Conservation (phyloP, 1,140 invertebrate species). For the Trachymyrmex septentrionalis region DNA sequence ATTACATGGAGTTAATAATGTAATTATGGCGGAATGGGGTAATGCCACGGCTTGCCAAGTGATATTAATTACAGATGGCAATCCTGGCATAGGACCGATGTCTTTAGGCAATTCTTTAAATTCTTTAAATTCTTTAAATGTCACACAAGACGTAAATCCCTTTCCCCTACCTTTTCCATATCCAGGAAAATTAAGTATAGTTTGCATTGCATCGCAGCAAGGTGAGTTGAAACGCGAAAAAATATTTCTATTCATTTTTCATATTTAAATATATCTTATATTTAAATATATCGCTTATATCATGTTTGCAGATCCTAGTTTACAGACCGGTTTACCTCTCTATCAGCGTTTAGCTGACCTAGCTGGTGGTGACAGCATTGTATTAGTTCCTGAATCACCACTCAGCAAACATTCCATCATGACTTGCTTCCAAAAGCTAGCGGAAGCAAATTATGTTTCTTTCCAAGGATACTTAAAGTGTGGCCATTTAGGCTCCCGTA, state of each 20-base stretch:
- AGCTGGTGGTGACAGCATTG: slow-evolving; percentile 89
- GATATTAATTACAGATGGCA: slow-evolving; percentile 94
- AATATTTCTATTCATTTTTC: neutral
- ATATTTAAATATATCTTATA: neutral
- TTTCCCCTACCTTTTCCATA: slow-evolving; percentile 93
- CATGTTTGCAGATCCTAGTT: slow-evolving; percentile 77
- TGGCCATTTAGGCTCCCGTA: slow-evolving; percentile 91
- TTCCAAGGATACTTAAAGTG: slow-evolving; percentile 92
- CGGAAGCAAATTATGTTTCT: slow-evolving; percentile 92
- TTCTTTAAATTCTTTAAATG: slow-evolving; percentile 81
- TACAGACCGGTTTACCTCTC: slow-evolving; percentile 78
- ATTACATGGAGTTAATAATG: slow-evolving; percentile 91
- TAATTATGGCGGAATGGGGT: slow-evolving; percentile 95
- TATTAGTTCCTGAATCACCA: slow-evolving; percentile 89
- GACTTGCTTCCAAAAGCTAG: slow-evolving; percentile 91
- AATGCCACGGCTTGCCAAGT: slow-evolving; percentile 93
- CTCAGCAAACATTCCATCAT: slow-evolving; percentile 88
- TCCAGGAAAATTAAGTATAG: slow-evolving; percentile 92
- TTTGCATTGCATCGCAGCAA: slow-evolving; percentile 89
- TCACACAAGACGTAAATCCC: slow-evolving; percentile 83
- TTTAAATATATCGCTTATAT: slow-evolving; percentile 28
- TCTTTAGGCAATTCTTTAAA: slow-evolving; percentile 87
- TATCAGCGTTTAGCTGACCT: slow-evolving; percentile 87
- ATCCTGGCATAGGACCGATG: slow-evolving; percentile 90
- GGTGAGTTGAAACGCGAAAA: slow-evolving; percentile 72